A percentile compares a stretch with the other conserved stretches of the same genome.
Evolutionary conservation across 2,113 vertebrate genomes (phyloP).

Genomic region (Phalacrocorax aristotelis): DNA sequence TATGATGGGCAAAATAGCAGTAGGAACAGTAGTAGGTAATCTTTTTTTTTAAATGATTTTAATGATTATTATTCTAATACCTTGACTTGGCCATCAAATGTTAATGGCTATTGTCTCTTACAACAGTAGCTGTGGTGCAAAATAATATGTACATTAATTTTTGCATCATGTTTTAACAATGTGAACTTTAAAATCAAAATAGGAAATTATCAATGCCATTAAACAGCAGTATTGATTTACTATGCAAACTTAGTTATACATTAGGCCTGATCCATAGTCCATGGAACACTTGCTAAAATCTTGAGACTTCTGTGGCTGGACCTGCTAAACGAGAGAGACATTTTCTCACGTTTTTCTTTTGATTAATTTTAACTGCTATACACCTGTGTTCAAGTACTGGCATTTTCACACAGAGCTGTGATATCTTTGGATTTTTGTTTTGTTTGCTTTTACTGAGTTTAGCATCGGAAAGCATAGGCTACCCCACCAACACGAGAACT

Average conservation of each 20-base stretch:
- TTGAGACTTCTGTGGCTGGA: background rate
- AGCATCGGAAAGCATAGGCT: background rate
- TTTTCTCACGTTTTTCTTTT: slow-evolving; percentile 3
- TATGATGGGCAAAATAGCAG: slow-evolving; percentile 57
- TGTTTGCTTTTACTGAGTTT: background rate
- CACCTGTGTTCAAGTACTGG: background rate
- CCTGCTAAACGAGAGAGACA: background rate
- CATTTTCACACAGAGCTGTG: background rate
- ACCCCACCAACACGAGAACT: background rate
- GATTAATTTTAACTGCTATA: background rate
- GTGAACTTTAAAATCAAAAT: slow-evolving; percentile 50
- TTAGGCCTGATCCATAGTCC: background rate
- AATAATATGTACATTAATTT: slow-evolving; percentile 45
- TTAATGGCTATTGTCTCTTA: slow-evolving; percentile 66
- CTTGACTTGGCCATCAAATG: slow-evolving; percentile 59
- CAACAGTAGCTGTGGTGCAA: slow-evolving; percentile 47
- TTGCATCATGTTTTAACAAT: slow-evolving; percentile 50
- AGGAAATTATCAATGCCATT: slow-evolving; percentile 50
- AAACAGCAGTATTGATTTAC: slow-evolving; percentile 34
- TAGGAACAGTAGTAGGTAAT: slow-evolving; percentile 50
- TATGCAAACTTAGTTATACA: background rate
- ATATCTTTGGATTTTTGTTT: background rate
- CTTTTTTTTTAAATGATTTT: background rate
- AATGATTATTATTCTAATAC: background rate
- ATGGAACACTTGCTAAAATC: background rate